Evolutionary conservation across 2,888 invertebrate genomes (phyloP).

Genomic region (Pherbina coryleti): DNA sequence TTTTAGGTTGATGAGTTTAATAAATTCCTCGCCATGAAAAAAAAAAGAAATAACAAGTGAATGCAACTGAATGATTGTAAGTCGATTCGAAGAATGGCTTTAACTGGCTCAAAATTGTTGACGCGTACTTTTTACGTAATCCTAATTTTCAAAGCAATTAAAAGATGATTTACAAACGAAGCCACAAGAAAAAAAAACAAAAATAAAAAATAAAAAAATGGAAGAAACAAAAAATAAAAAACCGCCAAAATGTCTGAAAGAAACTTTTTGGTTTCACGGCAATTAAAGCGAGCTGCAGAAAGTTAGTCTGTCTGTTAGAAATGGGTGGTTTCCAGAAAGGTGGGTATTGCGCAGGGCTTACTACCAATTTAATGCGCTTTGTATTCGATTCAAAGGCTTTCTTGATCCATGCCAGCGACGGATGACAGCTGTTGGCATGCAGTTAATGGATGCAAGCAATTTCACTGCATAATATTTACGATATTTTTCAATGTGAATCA

Average conservation of each 20-base stretch:
- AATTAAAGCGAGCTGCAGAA: neutral
- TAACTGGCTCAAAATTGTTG: neutral
- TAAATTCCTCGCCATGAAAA: no score
- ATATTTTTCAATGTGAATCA: no score
- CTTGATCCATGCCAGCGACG: no score
- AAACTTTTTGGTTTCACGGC: slow-evolving; percentile 3
- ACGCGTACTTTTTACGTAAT: neutral
- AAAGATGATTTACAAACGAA: slow-evolving; percentile 24
- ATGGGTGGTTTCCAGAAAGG: neutral
- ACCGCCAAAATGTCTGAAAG: neutral
- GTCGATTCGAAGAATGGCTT: no score
- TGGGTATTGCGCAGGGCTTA: neutral
- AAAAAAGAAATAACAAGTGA: no score
- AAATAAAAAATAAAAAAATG: neutral
- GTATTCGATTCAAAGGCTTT: neutral
- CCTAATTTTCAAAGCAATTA: slow-evolving; percentile 21
- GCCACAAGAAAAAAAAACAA: neutral
- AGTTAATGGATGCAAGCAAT: neutral
- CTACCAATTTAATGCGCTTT: neutral
- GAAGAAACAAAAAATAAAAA: neutral
- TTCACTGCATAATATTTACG: neutral
- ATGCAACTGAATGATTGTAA: no score
- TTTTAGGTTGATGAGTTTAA: no score
- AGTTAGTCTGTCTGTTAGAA: neutral
- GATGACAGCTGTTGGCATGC: neutral